A percentile compares a stretch with the other conserved stretches of the same genome.
Conservation (phyloP, 2,888 invertebrate genomes). For the Mythimna lalbum region DNA sequence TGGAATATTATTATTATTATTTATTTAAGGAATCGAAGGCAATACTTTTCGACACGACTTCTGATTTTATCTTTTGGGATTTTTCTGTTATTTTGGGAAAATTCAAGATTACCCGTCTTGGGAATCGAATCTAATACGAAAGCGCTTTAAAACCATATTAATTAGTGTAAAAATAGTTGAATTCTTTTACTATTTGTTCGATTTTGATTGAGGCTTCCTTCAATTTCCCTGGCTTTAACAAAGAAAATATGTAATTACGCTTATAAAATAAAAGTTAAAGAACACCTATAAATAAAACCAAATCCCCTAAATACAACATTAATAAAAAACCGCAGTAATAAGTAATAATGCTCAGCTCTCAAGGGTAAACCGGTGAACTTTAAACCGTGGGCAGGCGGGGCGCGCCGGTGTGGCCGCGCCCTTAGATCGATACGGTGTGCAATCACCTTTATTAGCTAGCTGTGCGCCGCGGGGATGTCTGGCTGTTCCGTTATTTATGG, state of each 20-base stretch:
- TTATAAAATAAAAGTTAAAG: background rate
- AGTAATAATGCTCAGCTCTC: conserved; percentile 15
- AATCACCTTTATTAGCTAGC: conserved; percentile 56
- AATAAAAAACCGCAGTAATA: conserved; percentile 22
- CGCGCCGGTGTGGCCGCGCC: conserved; percentile 68
- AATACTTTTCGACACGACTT: background rate
- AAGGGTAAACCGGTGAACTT: conserved; percentile 46
- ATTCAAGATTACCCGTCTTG: too few relatives aligned
- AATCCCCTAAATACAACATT: conserved; percentile 12
- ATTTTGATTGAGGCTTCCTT: background rate
- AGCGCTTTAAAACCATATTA: too few relatives aligned
- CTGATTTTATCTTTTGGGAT: too few relatives aligned
- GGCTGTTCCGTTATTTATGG: conserved; percentile 46
- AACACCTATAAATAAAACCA: conserved; percentile 7
- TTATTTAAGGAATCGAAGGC: background rate
- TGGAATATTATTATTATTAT: too few relatives aligned
- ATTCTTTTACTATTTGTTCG: background rate
- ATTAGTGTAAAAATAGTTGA: background rate
- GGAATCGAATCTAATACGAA: too few relatives aligned
- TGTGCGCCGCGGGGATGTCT: conserved; percentile 20
- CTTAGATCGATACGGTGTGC: conserved; percentile 68
- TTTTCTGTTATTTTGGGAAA: too few relatives aligned
- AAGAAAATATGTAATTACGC: background rate
- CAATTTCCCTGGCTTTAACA: background rate
- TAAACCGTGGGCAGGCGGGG: conserved; percentile 46